These are phyloP conservation scores for Calameuta idolon DNA, from an alignment of 2,888 invertebrate species.

Conservation along the genomic window DNA sequence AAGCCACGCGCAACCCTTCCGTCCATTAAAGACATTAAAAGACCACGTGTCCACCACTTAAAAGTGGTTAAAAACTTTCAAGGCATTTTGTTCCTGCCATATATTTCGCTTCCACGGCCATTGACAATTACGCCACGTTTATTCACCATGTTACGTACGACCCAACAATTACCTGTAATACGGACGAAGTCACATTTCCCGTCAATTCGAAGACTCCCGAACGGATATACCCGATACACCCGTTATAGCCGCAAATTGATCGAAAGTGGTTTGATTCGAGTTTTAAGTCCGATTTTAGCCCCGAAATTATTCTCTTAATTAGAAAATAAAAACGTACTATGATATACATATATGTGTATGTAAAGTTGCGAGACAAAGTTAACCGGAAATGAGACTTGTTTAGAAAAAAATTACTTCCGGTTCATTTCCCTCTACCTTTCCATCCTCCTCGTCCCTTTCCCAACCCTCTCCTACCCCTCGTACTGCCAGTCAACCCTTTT, in stretches of 20 bases:
- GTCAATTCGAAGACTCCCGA: background rate
- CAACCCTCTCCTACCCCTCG: background rate
- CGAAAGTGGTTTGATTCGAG: background rate
- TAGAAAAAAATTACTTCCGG: background rate
- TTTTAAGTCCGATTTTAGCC: no score
- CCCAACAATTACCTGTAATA: background rate
- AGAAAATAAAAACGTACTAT: no score
- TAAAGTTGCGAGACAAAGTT: no score
- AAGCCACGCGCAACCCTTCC: background rate
- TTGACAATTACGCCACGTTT: no score
- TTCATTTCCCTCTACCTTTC: background rate
- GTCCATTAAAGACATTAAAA: background rate
- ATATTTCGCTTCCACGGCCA: no score
- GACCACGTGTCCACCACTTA: background rate
- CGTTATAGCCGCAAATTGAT: background rate
- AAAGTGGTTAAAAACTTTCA: background rate
- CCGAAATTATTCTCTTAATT: no score
- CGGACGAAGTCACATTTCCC: background rate
- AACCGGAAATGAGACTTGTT: background rate
- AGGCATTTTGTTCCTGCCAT: background rate
- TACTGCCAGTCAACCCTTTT: background rate
- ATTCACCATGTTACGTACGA: background rate
- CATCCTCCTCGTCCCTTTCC: no score
- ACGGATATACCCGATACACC: background rate
- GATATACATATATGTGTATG: no score